Conservation (phyloP, 2,888 invertebrate genomes). For the Copidosoma aretas region DNA sequence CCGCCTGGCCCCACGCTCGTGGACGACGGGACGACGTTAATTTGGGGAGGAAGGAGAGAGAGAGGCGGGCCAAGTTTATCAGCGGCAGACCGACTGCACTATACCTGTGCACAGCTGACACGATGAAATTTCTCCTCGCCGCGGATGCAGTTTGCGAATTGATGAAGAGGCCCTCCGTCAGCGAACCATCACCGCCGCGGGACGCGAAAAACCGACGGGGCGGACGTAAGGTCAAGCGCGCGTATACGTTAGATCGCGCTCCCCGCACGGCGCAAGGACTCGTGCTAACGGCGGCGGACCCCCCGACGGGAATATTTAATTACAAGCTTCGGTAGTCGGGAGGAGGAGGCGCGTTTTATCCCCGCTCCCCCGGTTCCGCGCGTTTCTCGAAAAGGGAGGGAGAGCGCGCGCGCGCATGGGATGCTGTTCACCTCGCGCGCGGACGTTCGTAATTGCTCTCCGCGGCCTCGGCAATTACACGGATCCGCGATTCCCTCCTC, state of each 20-base stretch:
- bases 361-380: neutral
- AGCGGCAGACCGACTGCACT: too few relatives aligned
- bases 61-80: neutral
- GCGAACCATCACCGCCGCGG: too few relatives aligned
- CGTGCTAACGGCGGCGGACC: conserved; percentile 8
- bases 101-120: too few relatives aligned
- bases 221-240: too few relatives aligned
- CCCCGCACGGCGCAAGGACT: too few relatives aligned
- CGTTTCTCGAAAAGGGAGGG: conserved; percentile 2
- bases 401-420: neutral
- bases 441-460: conserved; percentile 35
- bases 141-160: too few relatives aligned
- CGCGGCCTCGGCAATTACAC: conserved; percentile 32
- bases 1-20: neutral
- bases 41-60: too few relatives aligned
- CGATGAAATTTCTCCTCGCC: too few relatives aligned
- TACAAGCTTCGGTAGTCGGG: conserved; percentile 44
- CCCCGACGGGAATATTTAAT: conserved; percentile 46
- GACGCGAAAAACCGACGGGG: too few relatives aligned
- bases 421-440: conserved; percentile 33
- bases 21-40: neutral
- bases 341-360: conserved; percentile 1
- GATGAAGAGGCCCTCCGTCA: too few relatives aligned
- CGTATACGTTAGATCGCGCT: too few relatives aligned
- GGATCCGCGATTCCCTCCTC: conserved; percentile 28